Evolutionary conservation across 2,113 vertebrate genomes (phyloP).

Genomic region (Meriones unguiculatus): DNA sequence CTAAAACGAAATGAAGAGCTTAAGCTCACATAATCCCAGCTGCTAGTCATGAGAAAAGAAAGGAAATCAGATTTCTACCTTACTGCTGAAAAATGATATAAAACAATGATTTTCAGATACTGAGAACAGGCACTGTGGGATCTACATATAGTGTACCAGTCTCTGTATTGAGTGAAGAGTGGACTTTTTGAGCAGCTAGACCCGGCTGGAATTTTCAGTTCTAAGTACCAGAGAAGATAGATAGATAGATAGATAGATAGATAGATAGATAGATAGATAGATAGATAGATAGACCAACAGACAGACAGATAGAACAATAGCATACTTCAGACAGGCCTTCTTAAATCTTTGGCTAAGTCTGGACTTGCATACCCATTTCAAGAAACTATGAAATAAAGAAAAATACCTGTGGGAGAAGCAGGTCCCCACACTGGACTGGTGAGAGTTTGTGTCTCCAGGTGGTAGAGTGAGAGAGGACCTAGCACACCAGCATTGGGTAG

Average conservation of each 20-base stretch:
- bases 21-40: not conserved
- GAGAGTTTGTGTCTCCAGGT: not conserved
- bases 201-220: not conserved
- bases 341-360: not conserved
- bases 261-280: not conserved
- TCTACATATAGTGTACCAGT: not conserved
- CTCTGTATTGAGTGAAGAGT: not conserved
- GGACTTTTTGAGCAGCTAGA: not conserved
- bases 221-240: not conserved
- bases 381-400: not conserved
- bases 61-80: not conserved
- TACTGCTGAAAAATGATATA: not conserved
- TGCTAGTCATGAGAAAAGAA: not conserved
- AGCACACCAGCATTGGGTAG: rapidly evolving
- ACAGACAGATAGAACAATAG: not conserved
- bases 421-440: not conserved
- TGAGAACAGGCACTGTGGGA: not conserved
- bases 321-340: not conserved
- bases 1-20: not conserved
- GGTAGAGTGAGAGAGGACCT: not conserved
- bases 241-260: not conserved
- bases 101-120: not conserved
- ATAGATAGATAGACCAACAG: not conserved
- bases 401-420: not conserved
- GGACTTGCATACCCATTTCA: not conserved